Evolutionary conservation across 64 coral and sea anemone genomes (phyloP).

Genomic region (Trachythela sp.): DNA sequence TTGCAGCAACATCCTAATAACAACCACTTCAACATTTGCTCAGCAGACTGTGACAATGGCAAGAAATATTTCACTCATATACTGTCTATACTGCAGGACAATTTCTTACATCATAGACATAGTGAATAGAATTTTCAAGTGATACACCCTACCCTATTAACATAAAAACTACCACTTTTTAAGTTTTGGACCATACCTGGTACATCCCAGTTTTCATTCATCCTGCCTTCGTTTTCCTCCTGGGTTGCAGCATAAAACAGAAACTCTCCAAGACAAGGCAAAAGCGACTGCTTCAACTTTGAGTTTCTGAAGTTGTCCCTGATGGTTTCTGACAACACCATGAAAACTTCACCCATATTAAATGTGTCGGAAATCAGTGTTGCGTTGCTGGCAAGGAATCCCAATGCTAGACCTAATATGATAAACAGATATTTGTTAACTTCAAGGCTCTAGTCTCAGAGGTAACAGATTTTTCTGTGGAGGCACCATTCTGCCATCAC

Average conservation of each 20-base stretch:
- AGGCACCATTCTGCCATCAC: too few relatives aligned
- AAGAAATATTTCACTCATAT: too few relatives aligned
- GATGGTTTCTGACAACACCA: conserved; percentile 75
- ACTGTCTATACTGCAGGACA: too few relatives aligned
- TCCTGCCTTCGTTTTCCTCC: conserved; percentile 69
- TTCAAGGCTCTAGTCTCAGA: too few relatives aligned
- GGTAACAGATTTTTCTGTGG: too few relatives aligned
- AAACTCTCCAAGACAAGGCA: conserved; percentile 91
- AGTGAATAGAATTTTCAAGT: too few relatives aligned
- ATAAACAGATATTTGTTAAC: background rate
- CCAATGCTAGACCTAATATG: conserved; percentile 54
- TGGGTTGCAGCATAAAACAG: conserved; percentile 97
- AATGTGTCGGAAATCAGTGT: conserved; percentile 96
- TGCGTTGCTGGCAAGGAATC: conserved; percentile 83
- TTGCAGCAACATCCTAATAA: too few relatives aligned
- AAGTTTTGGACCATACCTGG: conserved; percentile 45
- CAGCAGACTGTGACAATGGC: too few relatives aligned
- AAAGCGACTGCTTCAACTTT: conserved; percentile 73
- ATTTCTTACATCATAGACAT: too few relatives aligned
- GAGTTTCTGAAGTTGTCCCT: conserved; percentile 93
- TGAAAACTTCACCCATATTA: conserved; percentile 91
- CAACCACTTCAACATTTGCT: too few relatives aligned
- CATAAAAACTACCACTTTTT: background rate
- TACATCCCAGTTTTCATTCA: conserved; percentile 79
- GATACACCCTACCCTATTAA: too few relatives aligned